Conservation (phyloP, 2,888 invertebrate species). For the Mellilla xanthometata region DNA sequence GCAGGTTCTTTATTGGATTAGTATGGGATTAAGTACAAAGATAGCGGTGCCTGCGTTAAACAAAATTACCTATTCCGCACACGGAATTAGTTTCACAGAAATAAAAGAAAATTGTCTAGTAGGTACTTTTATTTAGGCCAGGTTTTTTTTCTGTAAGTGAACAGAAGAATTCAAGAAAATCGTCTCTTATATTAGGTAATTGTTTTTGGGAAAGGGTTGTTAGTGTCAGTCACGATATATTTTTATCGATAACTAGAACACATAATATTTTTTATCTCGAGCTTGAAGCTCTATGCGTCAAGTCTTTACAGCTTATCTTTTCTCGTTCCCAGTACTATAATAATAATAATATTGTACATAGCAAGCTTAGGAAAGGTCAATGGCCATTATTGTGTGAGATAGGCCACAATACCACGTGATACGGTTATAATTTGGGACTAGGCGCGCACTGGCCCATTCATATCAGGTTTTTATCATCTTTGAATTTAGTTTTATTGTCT, state of each 20-base stretch:
- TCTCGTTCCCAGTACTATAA: constrained; percentile 6
- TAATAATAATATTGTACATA: neutral
- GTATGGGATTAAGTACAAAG: neutral
- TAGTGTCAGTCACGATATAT: no score
- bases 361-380: constrained; percentile 41
- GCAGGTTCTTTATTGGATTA: neutral
- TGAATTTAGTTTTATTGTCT: neutral
- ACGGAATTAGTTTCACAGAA: neutral
- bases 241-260: no score
- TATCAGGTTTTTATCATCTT: constrained; percentile 3
- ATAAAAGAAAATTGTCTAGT: neutral
- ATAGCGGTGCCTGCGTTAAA: neutral
- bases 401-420: constrained; percentile 10
- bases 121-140: no score
- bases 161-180: neutral
- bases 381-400: constrained; percentile 53
- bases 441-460: neutral
- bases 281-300: no score
- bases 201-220: no score
- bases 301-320: constrained; percentile 3
- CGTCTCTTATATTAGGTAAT: neutral
- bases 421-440: neutral
- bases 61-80: no score
- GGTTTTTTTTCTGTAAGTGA: no score
- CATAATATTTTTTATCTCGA: no score